Conservation (phyloP, 2,888 invertebrate species). For the Ferrisia virgata region DNA sequence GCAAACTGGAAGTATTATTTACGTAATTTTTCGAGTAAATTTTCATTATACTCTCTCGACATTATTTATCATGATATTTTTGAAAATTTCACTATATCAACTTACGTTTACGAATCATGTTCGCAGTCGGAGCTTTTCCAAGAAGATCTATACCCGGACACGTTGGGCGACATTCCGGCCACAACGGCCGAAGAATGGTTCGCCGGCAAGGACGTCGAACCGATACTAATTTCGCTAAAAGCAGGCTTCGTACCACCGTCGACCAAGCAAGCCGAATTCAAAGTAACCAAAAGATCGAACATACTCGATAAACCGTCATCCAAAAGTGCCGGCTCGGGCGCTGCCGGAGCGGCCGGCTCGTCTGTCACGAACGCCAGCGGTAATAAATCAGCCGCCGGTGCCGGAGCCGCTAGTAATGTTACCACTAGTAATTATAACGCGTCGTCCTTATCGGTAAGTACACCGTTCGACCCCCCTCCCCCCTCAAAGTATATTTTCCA, state of each 20-base stretch:
- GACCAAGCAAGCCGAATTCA: constrained; percentile 61
- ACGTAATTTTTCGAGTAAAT: no score
- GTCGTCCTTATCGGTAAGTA: constrained; percentile 46
- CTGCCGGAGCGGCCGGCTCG: neutral
- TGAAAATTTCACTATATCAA: no score
- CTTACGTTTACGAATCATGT: neutral
- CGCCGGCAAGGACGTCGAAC: constrained; percentile 83
- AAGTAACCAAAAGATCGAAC: constrained; percentile 75
- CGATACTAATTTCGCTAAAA: constrained; percentile 85
- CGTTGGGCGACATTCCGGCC: constrained; percentile 84
- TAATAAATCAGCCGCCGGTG: neutral
- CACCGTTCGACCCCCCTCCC: neutral
- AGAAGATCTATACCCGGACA: constrained; percentile 95
- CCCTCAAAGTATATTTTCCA: neutral
- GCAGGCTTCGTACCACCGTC: constrained; percentile 68
- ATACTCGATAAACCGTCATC: constrained; percentile 64
- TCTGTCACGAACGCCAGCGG: neutral
- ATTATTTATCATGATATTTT: no score
- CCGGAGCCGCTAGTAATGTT: constrained; percentile 38
- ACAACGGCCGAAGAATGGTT: constrained; percentile 90
- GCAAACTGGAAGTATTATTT: no score
- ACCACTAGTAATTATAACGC: constrained; percentile 41
- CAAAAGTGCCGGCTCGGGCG: neutral
- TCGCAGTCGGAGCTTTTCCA: constrained; percentile 87
- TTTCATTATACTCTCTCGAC: no score